Evolutionary conservation across 2,888 invertebrate species (phyloP), one percentile per base, ranked within the genome.

Genomic region (Drosophila histrio): DNA sequence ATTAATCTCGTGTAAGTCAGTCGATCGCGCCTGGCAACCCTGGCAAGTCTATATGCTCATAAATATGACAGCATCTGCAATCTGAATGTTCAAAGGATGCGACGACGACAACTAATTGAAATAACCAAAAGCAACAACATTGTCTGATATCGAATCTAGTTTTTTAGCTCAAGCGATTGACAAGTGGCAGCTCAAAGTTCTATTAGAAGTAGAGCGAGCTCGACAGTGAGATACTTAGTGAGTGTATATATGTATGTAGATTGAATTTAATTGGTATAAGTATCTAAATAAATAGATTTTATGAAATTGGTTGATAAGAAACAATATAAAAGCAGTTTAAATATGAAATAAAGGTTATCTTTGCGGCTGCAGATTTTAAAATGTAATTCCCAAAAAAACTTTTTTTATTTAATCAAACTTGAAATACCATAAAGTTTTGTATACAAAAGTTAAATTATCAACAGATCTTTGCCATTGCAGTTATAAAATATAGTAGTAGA

Each of bases 1-100:
- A 79, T 79, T 61, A 71, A 75, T 75, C 71, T 66, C 39, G 38
- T 41, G 24, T 36, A 39, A 43, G 15, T 43, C 38, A 38, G 19
- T 9, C 36, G 30, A 30, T 5, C 5, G 46, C n/a, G 34, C 34
- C 36, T 32, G 32, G 21, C 50, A 59, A 59, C 50, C 44, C 54
- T 59, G 50, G 34, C 59, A 41, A 41, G 26, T 56, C 26, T 36
- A 4, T 36, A 4, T 8, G 15, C 26, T 32, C 30, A 44, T 50
- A 36, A 43, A 43, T 52, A 49, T 53, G 49, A 60, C 38, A 66
- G 22, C 50, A 32, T 49, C 34, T 49, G 30, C 54, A 54, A 52
- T 36, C 15, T 26, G 39, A 41, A 21, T 21, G n/a, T 53, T 30
- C 43, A 74, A 72, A 61, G 44, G 57, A 69, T 39, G 57, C 54